A percentile compares a stretch with the other conserved stretches of the same genome.
Evolutionary conservation across 23 tunicate species (phyloP).

Genomic region (Aplidium turbinatum): DNA sequence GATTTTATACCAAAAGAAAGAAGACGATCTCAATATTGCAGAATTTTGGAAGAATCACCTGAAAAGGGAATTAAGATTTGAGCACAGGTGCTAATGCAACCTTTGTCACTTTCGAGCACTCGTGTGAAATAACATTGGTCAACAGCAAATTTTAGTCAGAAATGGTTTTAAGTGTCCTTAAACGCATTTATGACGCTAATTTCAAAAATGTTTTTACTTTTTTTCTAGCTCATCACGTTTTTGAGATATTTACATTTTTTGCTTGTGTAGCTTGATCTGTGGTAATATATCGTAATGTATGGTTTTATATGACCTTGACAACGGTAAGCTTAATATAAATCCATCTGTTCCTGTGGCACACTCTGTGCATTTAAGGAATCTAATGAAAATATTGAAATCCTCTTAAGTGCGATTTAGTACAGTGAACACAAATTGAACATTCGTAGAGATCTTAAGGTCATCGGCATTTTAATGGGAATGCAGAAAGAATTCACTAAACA

Average conservation of each 20-base stretch:
- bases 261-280: too few relatives aligned
- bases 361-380: conserved; percentile 35
- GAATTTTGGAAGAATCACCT: conserved; percentile 67
- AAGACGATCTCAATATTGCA: conserved; percentile 31
- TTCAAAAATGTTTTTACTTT: too few relatives aligned
- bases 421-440: conserved; percentile 26
- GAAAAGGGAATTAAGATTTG: conserved; percentile 36
- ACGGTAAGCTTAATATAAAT: too few relatives aligned
- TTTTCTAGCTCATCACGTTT: too few relatives aligned
- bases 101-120: too few relatives aligned
- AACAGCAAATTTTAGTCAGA: too few relatives aligned
- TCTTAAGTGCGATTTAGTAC: conserved; percentile 23
- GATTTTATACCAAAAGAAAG: conserved; percentile 51
- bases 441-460: conserved; percentile 40
- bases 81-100: conserved; percentile 77
- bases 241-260: too few relatives aligned
- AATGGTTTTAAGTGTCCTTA: too few relatives aligned
- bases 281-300: too few relatives aligned
- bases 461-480: conserved; percentile 27
- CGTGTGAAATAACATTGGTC: too few relatives aligned
- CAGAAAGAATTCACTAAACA: conserved; percentile 31
- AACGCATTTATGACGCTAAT: too few relatives aligned
- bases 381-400: conserved; percentile 37
- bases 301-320: too few relatives aligned
- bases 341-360: conserved; percentile 13